phyloP scores from a whole-genome alignment of 1,140 invertebrate species.

The Calycopis cecrops region DNA sequence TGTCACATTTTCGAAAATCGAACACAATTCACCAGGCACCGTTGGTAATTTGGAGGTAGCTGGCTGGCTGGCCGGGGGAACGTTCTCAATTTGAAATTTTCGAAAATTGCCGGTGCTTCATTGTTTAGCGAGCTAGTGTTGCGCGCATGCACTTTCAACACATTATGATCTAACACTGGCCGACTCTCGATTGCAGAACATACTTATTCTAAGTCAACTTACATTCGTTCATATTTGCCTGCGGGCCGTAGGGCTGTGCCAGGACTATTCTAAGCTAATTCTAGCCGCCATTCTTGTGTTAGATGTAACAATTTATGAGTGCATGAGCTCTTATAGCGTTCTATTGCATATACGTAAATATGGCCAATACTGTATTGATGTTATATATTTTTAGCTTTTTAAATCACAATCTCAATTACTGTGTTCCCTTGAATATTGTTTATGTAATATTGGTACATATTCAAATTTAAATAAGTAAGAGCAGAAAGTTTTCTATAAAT shows the following conservation, averaged over 20 bases:
- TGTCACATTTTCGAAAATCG: constrained; percentile 48
- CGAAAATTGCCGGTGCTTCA: constrained; percentile 53
- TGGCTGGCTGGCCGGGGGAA: constrained; percentile 26
- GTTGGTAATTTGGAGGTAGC: constrained; percentile 30
- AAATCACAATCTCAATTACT: no score
- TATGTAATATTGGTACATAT: no score
- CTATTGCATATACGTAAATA: no score
- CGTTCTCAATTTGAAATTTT: constrained; percentile 46
- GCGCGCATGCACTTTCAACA: constrained; percentile 71
- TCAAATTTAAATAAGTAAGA: no score
- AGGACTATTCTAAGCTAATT: constrained; percentile 25
- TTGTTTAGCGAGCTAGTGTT: constrained; percentile 51
- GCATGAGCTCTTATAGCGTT: no score
- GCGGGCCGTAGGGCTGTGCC: constrained; percentile 68
- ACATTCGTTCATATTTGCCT: constrained; percentile 76
- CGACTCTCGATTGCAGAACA: constrained; percentile 70
- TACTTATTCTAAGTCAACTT: constrained; percentile 75
- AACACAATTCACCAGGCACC: constrained; percentile 23
- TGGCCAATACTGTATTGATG: no score
- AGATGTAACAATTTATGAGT: no score
- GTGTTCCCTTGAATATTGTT: no score
- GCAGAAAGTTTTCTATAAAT: no score
- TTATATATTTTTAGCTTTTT: no score
- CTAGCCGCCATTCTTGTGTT: constrained; percentile 1
- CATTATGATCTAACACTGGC: constrained; percentile 75